These are phyloP conservation scores for Nomada hirtipes DNA, from an alignment of 2,888 invertebrate genomes.

Conservation along the genomic window DNA sequence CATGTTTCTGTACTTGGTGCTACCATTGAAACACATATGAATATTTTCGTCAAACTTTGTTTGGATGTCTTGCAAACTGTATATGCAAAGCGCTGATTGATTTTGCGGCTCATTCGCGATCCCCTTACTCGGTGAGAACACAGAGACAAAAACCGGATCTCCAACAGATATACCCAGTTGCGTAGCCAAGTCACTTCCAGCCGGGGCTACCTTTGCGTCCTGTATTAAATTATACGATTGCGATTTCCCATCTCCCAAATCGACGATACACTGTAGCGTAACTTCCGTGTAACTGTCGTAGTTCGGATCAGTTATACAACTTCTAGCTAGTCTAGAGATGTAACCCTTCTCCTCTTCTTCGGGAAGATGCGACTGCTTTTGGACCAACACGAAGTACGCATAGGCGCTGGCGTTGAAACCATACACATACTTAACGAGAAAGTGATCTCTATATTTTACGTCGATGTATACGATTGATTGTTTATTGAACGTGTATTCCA, in stretches of 20 bases:
- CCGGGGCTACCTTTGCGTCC: conserved; percentile 95
- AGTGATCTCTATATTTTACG: conserved; percentile 97
- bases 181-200: conserved; percentile 93
- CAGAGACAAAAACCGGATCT: conserved; percentile 93
- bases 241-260: conserved; percentile 85
- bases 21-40: conserved; percentile 98
- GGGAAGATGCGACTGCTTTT: conserved; percentile 95
- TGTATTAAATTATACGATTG: conserved; percentile 94
- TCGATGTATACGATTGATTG: conserved; percentile 95
- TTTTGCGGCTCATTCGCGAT: conserved; percentile 93
- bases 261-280: conserved; percentile 93
- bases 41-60: conserved; percentile 98
- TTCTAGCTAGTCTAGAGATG: conserved; percentile 94
- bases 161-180: conserved; percentile 92
- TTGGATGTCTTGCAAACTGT: conserved; percentile 95
- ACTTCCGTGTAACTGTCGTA: conserved; percentile 99
- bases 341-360: conserved; percentile 96
- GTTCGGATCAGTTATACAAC: conserved; percentile 97
- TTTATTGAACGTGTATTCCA: conserved; percentile 93
- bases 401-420: conserved; percentile 98
- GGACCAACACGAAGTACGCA: conserved; percentile 98
- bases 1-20: conserved; percentile 95
- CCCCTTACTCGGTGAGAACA: conserved; percentile 95
- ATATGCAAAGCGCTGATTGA: conserved; percentile 96
- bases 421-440: conserved; percentile 97